A percentile compares a stretch with the other conserved stretches of the same genome.
Evolutionary conservation across 2,113 vertebrate species (phyloP).

Genomic region (Syngnathus floridae): DNA sequence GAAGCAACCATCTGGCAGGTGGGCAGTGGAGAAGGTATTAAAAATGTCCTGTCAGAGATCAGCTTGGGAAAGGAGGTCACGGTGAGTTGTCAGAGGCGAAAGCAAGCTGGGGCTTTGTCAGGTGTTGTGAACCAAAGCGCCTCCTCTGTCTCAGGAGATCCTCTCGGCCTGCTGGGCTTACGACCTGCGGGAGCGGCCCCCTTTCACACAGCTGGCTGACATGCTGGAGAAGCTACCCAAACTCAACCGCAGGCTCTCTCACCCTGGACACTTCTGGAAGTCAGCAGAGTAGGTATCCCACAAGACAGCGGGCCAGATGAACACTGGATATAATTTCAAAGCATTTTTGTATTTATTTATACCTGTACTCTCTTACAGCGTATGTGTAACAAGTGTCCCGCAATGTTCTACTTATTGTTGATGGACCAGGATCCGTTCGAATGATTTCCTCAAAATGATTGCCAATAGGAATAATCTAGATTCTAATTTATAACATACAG

Average conservation of each 20-base stretch:
- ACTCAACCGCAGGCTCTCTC: constrained; percentile 91
- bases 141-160: constrained; percentile 79
- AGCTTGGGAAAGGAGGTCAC: constrained; percentile 94
- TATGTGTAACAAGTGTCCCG: not conserved
- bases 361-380: not conserved
- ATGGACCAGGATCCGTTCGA: not conserved
- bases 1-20: constrained; percentile 98
- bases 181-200: constrained; percentile 79
- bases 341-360: not conserved
- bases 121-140: not conserved
- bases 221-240: constrained; percentile 98
- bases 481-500: not conserved
- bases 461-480: not conserved
- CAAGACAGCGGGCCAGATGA: not conserved
- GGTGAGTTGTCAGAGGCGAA: constrained; percentile 59
- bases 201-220: constrained; percentile 89
- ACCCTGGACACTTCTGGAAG: constrained; percentile 98
- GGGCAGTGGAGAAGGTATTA: constrained; percentile 91
- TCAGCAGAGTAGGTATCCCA: constrained; percentile 93
- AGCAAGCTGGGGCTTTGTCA: not conserved
- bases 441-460: not conserved
- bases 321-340: too few relatives aligned
- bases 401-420: not conserved
- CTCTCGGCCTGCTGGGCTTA: constrained; percentile 94
- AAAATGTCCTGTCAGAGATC: constrained; percentile 79